Evolutionary conservation across 2,888 invertebrate species (phyloP).

Genomic region (Helleia helle): DNA sequence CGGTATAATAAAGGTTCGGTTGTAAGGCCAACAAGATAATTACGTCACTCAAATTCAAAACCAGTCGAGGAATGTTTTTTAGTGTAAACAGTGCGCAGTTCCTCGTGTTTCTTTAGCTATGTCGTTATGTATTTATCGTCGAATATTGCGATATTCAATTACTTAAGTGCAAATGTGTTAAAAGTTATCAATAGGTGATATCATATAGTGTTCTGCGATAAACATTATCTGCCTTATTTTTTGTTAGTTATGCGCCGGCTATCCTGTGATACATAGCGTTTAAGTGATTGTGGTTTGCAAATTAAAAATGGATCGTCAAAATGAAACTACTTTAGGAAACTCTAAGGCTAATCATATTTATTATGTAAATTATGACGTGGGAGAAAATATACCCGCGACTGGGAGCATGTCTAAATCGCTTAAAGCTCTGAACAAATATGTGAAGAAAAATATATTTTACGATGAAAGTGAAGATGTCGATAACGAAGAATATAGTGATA

Average conservation of each 20-base stretch:
- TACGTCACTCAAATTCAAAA: slow-evolving; percentile 7
- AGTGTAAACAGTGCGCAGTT: slow-evolving; percentile 43
- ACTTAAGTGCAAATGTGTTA: slow-evolving; percentile 12
- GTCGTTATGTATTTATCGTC: background rate
- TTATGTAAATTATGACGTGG: slow-evolving; percentile 43
- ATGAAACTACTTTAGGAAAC: slow-evolving; percentile 19
- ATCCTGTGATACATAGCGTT: slow-evolving; percentile 31
- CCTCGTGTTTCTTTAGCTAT: background rate
- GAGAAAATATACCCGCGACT: slow-evolving; percentile 39
- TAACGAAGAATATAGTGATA: slow-evolving; percentile 31
- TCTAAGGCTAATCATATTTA: slow-evolving; percentile 18
- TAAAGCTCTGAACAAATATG: slow-evolving; percentile 56
- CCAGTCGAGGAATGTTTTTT: slow-evolving; percentile 46
- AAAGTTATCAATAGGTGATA: slow-evolving; percentile 39
- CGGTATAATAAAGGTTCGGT: background rate
- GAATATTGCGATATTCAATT: background rate
- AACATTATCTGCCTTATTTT: slow-evolving; percentile 36
- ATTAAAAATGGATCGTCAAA: slow-evolving; percentile 16
- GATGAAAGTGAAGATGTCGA: slow-evolving; percentile 39
- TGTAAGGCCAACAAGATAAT: slow-evolving; percentile 2
- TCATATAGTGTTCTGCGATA: slow-evolving; percentile 40
- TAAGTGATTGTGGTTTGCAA: slow-evolving; percentile 13
- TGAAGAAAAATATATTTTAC: slow-evolving; percentile 57
- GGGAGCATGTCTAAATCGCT: slow-evolving; percentile 54
- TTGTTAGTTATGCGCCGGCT: slow-evolving; percentile 32